A percentile compares a stretch with the other conserved stretches of the same genome.
These are phyloP conservation scores for Oreortyx pictus DNA, from an alignment of 2,797 vertebrate genomes.

Conservation along the genomic window DNA sequence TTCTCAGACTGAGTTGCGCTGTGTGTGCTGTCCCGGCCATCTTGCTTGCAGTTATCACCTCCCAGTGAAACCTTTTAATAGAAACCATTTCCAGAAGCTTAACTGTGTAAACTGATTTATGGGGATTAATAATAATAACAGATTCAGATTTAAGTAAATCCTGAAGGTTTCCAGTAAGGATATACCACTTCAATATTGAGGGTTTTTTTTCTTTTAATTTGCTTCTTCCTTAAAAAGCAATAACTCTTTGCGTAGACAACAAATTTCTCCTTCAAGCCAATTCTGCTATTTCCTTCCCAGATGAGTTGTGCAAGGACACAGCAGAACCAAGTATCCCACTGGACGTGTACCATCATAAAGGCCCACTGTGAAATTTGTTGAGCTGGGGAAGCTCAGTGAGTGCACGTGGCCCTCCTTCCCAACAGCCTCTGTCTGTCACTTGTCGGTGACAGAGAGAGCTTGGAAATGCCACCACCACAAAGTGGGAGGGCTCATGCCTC, in stretches of 20 bases:
- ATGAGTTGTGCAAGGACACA: background rate
- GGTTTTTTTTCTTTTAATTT: background rate
- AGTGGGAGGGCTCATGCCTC: background rate
- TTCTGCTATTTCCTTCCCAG: constrained; percentile 4
- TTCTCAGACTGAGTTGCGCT: background rate
- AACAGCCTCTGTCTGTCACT: background rate
- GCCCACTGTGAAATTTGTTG: constrained; percentile 3
- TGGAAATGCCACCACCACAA: background rate
- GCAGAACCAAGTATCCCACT: background rate
- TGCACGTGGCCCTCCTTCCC: background rate
- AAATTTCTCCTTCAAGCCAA: constrained; percentile 11
- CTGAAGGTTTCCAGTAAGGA: constrained; percentile 12
- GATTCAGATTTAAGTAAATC: constrained; percentile 18
- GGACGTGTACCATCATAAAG: background rate
- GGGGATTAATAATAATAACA: background rate
- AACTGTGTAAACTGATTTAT: constrained; percentile 9
- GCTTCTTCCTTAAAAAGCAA: background rate
- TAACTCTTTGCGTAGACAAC: background rate
- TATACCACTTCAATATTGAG: background rate
- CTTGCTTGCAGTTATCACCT: background rate
- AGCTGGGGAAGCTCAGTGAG: background rate
- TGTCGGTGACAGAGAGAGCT: background rate
- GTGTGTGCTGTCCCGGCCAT: background rate
- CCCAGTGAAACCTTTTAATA: background rate
- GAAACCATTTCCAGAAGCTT: background rate